Conservation (phyloP, 2,113 vertebrate genomes). For the Sebastes fasciatus region DNA sequence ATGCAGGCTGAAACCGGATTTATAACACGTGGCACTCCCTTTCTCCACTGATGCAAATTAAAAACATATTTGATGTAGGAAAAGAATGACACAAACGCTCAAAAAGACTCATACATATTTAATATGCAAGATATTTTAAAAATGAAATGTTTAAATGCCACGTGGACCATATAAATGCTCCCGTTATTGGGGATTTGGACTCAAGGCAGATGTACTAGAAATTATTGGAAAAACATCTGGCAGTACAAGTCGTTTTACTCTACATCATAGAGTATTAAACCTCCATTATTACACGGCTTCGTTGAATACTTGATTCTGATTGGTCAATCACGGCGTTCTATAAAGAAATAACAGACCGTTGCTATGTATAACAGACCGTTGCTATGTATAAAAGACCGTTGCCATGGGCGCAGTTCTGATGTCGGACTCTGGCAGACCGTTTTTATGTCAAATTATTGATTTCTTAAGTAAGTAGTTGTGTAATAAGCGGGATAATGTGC, state of each 20-base stretch:
- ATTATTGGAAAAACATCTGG: not conserved
- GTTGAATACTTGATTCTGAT: no score
- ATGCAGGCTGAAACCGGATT: not conserved
- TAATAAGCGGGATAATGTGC: no score
- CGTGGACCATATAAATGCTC: not conserved
- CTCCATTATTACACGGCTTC: no score
- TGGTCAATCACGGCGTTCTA: no score
- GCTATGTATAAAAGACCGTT: no score
- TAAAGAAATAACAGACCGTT: no score
- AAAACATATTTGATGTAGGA: not conserved
- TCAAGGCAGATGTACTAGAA: not conserved
- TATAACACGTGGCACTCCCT: not conserved
- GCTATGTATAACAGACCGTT: no score
- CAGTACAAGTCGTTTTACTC: not conserved
- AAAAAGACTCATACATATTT: constrained; percentile 27
- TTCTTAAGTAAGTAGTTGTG: no score
- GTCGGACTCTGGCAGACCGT: no score
- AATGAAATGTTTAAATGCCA: constrained; percentile 6
- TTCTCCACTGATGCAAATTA: not conserved
- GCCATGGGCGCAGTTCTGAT: no score
- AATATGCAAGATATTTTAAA: constrained; percentile 8
- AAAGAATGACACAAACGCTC: not conserved
- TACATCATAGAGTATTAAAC: not conserved
- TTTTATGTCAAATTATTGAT: no score
- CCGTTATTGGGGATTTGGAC: not conserved